Conservation (phyloP, 2,888 invertebrate genomes). For the Notocelia uddmanniana region DNA sequence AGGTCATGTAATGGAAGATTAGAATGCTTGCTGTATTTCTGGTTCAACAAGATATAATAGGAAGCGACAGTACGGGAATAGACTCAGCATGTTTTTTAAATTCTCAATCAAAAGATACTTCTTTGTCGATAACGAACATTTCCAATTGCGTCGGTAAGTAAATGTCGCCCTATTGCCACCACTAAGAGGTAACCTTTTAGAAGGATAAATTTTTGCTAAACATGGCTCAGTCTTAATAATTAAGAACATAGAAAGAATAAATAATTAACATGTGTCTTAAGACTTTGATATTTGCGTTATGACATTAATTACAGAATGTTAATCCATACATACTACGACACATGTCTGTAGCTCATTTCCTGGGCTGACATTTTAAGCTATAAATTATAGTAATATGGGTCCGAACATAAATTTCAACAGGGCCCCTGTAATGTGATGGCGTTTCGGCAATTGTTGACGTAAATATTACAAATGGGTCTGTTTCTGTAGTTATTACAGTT, state of each 20-base stretch:
- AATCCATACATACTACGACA: conserved; percentile 37
- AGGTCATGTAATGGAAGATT: no score
- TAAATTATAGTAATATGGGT: conserved; percentile 46
- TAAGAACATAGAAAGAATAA: neutral
- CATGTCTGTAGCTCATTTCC: conserved; percentile 42
- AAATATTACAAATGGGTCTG: conserved; percentile 37
- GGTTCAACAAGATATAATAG: no score
- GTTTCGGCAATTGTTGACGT: conserved; percentile 44
- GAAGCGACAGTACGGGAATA: no score
- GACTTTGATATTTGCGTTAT: conserved; percentile 35
- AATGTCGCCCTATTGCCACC: no score
- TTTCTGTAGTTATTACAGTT: conserved; percentile 24
- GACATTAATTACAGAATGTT: conserved; percentile 38
- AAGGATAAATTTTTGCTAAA: neutral
- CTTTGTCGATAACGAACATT: no score
- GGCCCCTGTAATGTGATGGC: conserved; percentile 40
- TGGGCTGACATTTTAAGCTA: conserved; percentile 40
- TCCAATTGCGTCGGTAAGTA: no score
- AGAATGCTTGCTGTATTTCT: no score
- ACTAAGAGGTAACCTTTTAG: no score
- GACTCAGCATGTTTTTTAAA: neutral
- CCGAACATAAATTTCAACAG: conserved; percentile 41
- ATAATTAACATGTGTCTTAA: conserved; percentile 1
- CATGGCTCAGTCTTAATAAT: neutral
- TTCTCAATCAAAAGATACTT: no score